Evolutionary conservation across 53 echinoderm and acorn worm species (phyloP).

Genomic region (Echinarachnius parma): DNA sequence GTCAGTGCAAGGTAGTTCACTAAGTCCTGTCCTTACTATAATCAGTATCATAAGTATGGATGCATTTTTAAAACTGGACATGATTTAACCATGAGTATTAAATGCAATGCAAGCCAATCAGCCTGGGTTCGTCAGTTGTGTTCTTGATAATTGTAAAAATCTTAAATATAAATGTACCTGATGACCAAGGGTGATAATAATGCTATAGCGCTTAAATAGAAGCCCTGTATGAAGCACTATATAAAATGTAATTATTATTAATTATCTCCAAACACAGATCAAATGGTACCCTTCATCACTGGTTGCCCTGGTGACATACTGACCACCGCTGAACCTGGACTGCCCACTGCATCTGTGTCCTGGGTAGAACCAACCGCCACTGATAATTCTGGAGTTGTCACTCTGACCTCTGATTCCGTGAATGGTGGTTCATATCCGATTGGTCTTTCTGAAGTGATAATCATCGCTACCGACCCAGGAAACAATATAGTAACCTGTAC

Average conservation of each 20-base stretch:
- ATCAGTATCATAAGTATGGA: too few relatives aligned
- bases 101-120: too few relatives aligned
- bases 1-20: too few relatives aligned
- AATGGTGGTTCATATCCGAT: conserved; percentile 31
- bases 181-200: too few relatives aligned
- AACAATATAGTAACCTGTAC: conserved; percentile 33
- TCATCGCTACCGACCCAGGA: conserved; percentile 42
- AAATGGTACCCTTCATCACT: conserved; percentile 37
- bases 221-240: too few relatives aligned
- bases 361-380: conserved; percentile 46
- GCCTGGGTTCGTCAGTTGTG: too few relatives aligned
- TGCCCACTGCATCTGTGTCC: conserved; percentile 10
- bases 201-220: too few relatives aligned
- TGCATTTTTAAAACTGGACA: too few relatives aligned
- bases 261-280: conserved; percentile 16
- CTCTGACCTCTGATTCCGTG: conserved; percentile 10
- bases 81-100: too few relatives aligned
- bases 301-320: conserved; percentile 40
- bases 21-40: too few relatives aligned
- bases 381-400: conserved; percentile 52
- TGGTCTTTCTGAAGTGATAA: conserved; percentile 29
- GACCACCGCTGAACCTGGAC: conserved; percentile 28
- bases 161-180: too few relatives aligned
- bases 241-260: neutral
- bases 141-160: too few relatives aligned